phyloP scores from a whole-genome alignment of 2,113 vertebrate genomes.

The Lophius piscatorius region DNA sequence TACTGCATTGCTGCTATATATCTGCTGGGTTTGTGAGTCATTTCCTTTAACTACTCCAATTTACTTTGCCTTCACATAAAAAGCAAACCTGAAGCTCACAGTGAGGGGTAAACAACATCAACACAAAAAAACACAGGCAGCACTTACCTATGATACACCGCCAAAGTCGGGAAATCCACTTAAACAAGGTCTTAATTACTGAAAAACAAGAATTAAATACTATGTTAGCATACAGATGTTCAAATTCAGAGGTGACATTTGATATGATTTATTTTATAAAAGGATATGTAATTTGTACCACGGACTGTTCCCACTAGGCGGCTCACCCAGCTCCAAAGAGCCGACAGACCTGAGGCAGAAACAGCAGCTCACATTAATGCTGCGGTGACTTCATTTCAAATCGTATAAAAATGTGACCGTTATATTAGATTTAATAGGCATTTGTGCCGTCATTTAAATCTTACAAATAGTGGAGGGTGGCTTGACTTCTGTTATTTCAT shows the following conservation, averaged over 20 bases:
- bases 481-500: background rate
- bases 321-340: constrained; percentile 73
- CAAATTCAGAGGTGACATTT: background rate
- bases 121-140: background rate
- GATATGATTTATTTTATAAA: background rate
- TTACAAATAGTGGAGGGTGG: too few species aligned
- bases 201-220: background rate
- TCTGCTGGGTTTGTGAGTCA: constrained; percentile 4
- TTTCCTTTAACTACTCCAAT: background rate
- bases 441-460: background rate
- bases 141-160: constrained; percentile 59
- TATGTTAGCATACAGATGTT: background rate
- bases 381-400: background rate
- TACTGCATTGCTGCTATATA: constrained; percentile 9
- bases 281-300: constrained; percentile 39
- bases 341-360: constrained; percentile 58
- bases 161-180: constrained; percentile 60
- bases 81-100: constrained; percentile 7
- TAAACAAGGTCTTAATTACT: constrained; percentile 68
- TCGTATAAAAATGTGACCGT: background rate
- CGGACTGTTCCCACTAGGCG: constrained; percentile 67
- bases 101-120: constrained; percentile 7
- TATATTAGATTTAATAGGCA: background rate
- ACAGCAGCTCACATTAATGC: background rate
- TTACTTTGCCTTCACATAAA: constrained; percentile 1